phyloP scores from a whole-genome alignment of 2,113 vertebrate genomes.

The Chlamydotis undulata region DNA sequence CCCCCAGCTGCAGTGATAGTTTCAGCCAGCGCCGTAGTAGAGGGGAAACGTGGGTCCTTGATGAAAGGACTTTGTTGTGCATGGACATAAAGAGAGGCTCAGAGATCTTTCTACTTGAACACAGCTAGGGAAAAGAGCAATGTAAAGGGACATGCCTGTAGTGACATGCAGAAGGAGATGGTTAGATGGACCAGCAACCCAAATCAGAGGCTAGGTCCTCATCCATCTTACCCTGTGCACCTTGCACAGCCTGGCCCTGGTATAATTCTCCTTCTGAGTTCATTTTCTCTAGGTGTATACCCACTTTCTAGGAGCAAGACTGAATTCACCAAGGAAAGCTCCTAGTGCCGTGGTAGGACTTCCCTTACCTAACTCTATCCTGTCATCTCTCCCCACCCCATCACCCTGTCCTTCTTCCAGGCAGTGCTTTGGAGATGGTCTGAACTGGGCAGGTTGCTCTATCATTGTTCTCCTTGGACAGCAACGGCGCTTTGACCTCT shows the following conservation, averaged over 20 bases:
- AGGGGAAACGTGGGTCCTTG: fast-evolving
- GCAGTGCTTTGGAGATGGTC: constrained; percentile 96
- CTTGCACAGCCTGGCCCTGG: neutral
- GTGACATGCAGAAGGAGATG: neutral
- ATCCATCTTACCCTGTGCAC: neutral
- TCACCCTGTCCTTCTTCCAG: constrained; percentile 64
- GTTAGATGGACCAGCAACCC: neutral
- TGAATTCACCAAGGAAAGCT: neutral
- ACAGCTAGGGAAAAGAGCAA: neutral
- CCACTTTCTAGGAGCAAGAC: neutral
- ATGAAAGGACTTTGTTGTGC: neutral
- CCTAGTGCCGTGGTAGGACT: neutral
- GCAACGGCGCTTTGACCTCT: constrained; percentile 96
- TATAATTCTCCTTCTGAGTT: neutral
- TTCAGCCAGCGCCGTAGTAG: neutral
- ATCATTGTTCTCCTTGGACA: constrained; percentile 96
- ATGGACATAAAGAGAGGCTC: neutral
- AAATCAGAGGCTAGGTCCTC: neutral
- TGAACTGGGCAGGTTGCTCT: constrained; percentile 98
- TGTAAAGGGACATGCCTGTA: neutral
- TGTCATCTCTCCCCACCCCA: neutral
- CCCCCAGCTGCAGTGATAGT: neutral
- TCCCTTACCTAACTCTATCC: neutral
- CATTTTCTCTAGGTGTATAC: neutral
- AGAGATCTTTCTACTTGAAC: neutral